phyloP scores from a whole-genome alignment of 1,140 invertebrate species.

The Oedothorax gibbosus region DNA sequence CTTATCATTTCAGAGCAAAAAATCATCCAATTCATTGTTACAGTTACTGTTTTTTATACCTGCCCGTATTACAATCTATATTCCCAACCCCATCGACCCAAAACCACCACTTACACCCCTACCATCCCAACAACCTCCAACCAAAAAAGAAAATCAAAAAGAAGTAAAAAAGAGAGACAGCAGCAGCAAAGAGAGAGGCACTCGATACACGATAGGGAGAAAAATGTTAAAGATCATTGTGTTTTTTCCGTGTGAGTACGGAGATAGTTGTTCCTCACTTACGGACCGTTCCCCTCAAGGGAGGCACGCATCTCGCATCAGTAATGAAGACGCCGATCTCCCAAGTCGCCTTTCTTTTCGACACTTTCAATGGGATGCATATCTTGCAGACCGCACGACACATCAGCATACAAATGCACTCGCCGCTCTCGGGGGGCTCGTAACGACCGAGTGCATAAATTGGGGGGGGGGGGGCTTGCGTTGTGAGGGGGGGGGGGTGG shows the following conservation, averaged over 20 bases:
- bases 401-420: constrained; percentile 60
- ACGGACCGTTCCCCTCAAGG: constrained; percentile 13
- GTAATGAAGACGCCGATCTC: constrained; percentile 60
- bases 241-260: constrained; percentile 59
- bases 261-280: constrained; percentile 60
- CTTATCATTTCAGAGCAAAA: no score
- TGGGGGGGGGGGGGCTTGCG: constrained; percentile 39
- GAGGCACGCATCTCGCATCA: constrained; percentile 51
- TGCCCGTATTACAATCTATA: no score
- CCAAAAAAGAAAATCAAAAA: constrained; percentile 10
- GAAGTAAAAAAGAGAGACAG: constrained; percentile 22
- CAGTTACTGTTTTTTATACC: no score
- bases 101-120: no score
- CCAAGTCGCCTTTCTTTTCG: constrained; percentile 59
- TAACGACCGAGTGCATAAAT: constrained; percentile 48
- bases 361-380: constrained; percentile 61
- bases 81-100: no score
- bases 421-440: constrained; percentile 40
- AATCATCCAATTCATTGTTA: no score
- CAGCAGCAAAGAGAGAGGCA: constrained; percentile 44
- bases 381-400: constrained; percentile 55
- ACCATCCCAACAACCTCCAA: no score
- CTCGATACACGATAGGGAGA: constrained; percentile 53
- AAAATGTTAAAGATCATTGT: constrained; percentile 62
- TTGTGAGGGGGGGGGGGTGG: neutral